A percentile compares a stretch with the other conserved stretches of the same genome.
These are phyloP conservation scores for Tiliqua scincoides DNA, from an alignment of 2,113 vertebrate genomes.

Conservation along the genomic window DNA sequence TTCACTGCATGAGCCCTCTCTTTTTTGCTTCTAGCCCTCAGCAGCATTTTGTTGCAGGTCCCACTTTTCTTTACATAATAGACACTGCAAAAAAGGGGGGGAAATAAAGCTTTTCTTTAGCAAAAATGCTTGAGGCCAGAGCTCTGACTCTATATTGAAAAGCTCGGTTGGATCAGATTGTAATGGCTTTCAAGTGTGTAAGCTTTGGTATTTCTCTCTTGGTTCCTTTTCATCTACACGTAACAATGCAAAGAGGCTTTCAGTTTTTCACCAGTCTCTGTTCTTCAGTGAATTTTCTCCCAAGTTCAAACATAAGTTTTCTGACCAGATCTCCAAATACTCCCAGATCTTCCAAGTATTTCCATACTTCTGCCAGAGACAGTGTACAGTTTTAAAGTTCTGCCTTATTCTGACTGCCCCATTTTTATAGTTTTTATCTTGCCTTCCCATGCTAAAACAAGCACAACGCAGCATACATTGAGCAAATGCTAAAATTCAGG, in stretches of 20 bases:
- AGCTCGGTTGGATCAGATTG: neutral
- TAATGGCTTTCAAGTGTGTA: accelerated
- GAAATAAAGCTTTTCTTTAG: neutral
- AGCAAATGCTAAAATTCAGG: too few species aligned
- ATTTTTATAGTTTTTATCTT: neutral
- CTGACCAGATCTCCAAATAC: neutral
- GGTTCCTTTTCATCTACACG: neutral
- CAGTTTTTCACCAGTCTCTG: neutral
- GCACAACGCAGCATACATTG: too few species aligned
- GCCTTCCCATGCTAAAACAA: neutral
- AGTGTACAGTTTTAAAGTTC: neutral
- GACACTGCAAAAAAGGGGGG: neutral
- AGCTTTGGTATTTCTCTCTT: constrained; percentile 4
- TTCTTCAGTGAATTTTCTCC: neutral
- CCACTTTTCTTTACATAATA: neutral
- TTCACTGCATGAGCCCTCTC: too few species aligned
- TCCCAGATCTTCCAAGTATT: too few species aligned
- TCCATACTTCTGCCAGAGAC: too few species aligned
- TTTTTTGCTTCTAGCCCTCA: too few species aligned
- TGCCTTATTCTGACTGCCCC: too few species aligned
- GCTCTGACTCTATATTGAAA: neutral
- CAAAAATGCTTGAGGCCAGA: neutral
- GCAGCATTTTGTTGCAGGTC: too few species aligned
- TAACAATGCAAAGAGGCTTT: neutral
- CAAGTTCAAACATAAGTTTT: neutral